Evolutionary conservation across 2,888 invertebrate genomes (phyloP).

Genomic region (Drosophila merina): DNA sequence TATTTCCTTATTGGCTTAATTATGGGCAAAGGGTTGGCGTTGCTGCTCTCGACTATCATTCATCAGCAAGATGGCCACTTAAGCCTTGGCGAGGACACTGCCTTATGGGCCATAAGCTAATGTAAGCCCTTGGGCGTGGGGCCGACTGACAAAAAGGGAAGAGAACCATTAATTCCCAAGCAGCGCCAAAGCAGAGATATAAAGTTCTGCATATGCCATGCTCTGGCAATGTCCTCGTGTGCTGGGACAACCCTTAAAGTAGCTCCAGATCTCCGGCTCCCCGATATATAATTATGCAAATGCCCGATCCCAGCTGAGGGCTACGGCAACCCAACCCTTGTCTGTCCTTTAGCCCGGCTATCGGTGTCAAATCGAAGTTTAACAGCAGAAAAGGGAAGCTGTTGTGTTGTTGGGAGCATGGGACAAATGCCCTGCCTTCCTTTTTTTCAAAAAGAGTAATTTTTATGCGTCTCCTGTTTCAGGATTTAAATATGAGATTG

Average conservation of each 20-base stretch:
- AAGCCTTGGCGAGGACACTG: constrained; percentile 46
- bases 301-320: constrained; percentile 42
- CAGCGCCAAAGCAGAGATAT: constrained; percentile 39
- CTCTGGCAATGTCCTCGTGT: constrained; percentile 38
- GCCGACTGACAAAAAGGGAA: constrained; percentile 33
- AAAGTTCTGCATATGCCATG: constrained; percentile 52
- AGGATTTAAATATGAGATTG: no score
- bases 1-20: constrained; percentile 37
- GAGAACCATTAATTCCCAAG: constrained; percentile 56
- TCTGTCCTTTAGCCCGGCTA: constrained; percentile 36
- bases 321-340: constrained; percentile 15
- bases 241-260: constrained; percentile 24
- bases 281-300: constrained; percentile 68
- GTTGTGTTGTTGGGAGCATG: not conserved
- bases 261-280: constrained; percentile 8
- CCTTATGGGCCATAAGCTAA: constrained; percentile 49
- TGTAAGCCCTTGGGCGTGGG: constrained; percentile 46
- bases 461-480: not conserved
- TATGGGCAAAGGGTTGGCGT: constrained; percentile 16
- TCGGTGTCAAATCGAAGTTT: constrained; percentile 65
- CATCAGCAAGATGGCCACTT: constrained; percentile 45
- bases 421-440: constrained; percentile 1
- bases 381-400: constrained; percentile 27
- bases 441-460: not conserved
- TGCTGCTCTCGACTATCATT: constrained; percentile 32